Base-by-base conservation (phyloP, 2,888 invertebrate genomes). In the Andrena bucephala region DNA sequence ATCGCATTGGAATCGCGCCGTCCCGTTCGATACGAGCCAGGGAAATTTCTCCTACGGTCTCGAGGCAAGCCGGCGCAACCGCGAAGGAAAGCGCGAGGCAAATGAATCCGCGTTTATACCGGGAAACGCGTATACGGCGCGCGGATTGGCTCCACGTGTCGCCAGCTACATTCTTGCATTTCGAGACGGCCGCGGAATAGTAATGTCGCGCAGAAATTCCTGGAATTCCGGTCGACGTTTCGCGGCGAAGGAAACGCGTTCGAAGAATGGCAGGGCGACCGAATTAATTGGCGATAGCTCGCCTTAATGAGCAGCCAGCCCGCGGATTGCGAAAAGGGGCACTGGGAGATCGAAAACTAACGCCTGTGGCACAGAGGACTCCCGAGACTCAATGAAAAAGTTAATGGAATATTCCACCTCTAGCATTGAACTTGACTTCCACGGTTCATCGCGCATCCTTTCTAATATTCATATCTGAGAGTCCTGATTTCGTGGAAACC, bases 91-190 rank as follows among this genome's bases (percentile, higher is more conserved):
- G 72, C 57, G 60, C 59, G 72, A 78, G 66, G 69, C 77, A 80
- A 73, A 81, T 69, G 81, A 81, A 69, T 63, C 57, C 60, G 62
- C 63, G 31, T 76, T 68, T 71, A 31, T 70, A 54, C 67, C 48
- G 42, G 52, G 68, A 60, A 74, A 74, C 60, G 36, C 70, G 59
- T 50, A 33, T 57, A 73, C 29, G 42, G 70, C 59, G 20, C 27
- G 66, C 74, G 50, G 77, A 81, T 78, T 75, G 81, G 71, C 70
- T 66, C 48, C 71, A 69, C 72, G 77, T 66, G 71, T 76, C 74
- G 50, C 68, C 67, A 50, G 52, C 62, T 33, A 86, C 79, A 79
- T 85, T 86, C 79, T 83, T 77, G 76, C 52, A 65, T 68, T 70
- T 63, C 69, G 77, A 75, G 73, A 73, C 78, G 27, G 59, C 52